Percentiles rank a stretch among this genome's conserved stretches.
Conservation (phyloP, 2,113 vertebrate species). For the Pteropus alecto region DNA sequence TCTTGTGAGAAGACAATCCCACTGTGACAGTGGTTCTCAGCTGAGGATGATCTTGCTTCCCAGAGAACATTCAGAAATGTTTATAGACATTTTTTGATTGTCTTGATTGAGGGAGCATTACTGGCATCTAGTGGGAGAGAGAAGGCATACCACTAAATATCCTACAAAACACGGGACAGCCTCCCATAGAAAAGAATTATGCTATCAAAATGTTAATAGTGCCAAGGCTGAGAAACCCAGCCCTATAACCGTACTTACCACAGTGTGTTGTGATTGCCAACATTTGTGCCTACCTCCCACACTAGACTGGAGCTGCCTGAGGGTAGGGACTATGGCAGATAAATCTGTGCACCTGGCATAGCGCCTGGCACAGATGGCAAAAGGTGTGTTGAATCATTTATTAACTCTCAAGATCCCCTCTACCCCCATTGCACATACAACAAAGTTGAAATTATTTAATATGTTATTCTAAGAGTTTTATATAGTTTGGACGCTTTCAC, state of each 20-base stretch:
- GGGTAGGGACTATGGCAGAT: not conserved
- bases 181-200: not conserved
- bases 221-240: not conserved
- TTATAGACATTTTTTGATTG: not conserved
- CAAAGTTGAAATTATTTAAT: not conserved
- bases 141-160: not conserved
- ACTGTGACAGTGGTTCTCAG: not conserved
- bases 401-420: not conserved
- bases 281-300: not conserved
- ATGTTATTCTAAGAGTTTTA: not conserved
- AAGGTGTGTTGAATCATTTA: not conserved
- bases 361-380: not conserved
- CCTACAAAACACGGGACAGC: not conserved
- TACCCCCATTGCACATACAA: not conserved
- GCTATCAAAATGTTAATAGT: not conserved
- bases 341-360: not conserved
- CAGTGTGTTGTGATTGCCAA: not conserved
- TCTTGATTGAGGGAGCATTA: not conserved
- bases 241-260: not conserved
- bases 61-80: not conserved
- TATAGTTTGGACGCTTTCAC: not conserved
- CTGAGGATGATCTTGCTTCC: not conserved
- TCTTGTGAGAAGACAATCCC: not conserved
- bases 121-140: not conserved
- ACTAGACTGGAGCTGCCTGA: not conserved